Percentiles rank a stretch among this genome's conserved stretches.
Evolutionary conservation across 2,888 invertebrate genomes (phyloP).

Genomic region (Petrolisthes manimaculis): DNA sequence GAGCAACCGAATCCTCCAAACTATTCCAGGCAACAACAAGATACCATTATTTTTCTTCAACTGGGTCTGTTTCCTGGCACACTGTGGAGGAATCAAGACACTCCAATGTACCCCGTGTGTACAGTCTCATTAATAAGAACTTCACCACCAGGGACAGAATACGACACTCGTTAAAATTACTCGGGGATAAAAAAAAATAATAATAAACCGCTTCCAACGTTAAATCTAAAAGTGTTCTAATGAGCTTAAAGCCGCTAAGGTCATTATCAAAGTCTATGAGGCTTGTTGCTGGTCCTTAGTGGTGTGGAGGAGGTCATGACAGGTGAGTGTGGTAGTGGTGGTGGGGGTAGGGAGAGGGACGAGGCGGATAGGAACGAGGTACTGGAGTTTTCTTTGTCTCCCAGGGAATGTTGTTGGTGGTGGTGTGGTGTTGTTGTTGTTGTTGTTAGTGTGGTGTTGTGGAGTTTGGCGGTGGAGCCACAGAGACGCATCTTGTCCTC

Average conservation of each 20-base stretch:
- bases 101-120: no score
- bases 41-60: no score
- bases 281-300: slow-evolving; percentile 11
- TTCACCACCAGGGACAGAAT: no score
- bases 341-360: neutral
- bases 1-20: no score
- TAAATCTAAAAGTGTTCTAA: slow-evolving; percentile 12
- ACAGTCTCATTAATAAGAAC: no score
- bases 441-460: slow-evolving; percentile 15
- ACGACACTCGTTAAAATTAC: neutral
- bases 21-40: no score
- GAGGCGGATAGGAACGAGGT: slow-evolving; percentile 15
- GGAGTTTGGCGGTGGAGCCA: slow-evolving; percentile 28
- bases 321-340: no score
- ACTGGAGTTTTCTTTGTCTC: slow-evolving; percentile 52
- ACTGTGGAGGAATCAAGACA: no score
- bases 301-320: slow-evolving; percentile 38
- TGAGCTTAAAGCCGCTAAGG: neutral
- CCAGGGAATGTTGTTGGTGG: slow-evolving; percentile 15
- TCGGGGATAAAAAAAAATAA: neutral
- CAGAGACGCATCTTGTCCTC: slow-evolving; percentile 45
- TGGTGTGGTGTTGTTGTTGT: slow-evolving; percentile 3
- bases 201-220: neutral
- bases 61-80: no score
- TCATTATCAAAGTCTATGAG: neutral